Base-by-base conservation (phyloP, 2,113 vertebrate species). In the Halichoeres trimaculatus region DNA sequence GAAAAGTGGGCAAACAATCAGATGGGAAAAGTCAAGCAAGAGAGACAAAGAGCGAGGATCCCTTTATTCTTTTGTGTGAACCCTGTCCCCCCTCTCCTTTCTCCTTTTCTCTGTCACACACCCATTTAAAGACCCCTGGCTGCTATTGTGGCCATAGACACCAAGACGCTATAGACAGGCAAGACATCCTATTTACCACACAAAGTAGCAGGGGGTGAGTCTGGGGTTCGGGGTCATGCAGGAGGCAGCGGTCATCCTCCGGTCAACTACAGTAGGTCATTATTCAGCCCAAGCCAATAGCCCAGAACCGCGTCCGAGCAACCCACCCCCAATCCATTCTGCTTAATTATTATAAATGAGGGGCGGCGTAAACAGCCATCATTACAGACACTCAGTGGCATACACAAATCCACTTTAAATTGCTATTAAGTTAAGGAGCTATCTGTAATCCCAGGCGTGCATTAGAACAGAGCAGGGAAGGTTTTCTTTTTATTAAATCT, bases 271-370 rank as follows among this genome's bases (percentile, higher is more conserved):
- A 96, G 96, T 95, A 92, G 92, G 92, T 96, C 95, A 95, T 96
- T 96, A 95, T 95, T 97, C 95, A 96, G 93, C 92, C 94, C 94
- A 90, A 95, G 94, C 95, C 96, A 96, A 96, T 97, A 94, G 96
- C 93, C 95, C 95, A 96, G 96, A 97, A 96, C 96, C 73, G 70
- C 77, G 85, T 88, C 90, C 75, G 70, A 89, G 84, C 88, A 74
- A 55, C 89, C 83, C 87, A 74, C 85, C 90, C 91, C 94, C 95
- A 91, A 96, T 97, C 95, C 95, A 96, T 96, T 95, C 94, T 94
- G 94, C 94, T 94, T 97, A 97, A 98, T 97, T 97, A 96, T 96
- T 97, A 97, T 95, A 96, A 96, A 97, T 96, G 96, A 95, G 92
- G 93, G 94, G 95, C 90, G 92, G 94, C 93, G 92, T 94, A 95